Evolutionary conservation across 2,797 vertebrate genomes (phyloP).

Genomic region (Anableps anableps): DNA sequence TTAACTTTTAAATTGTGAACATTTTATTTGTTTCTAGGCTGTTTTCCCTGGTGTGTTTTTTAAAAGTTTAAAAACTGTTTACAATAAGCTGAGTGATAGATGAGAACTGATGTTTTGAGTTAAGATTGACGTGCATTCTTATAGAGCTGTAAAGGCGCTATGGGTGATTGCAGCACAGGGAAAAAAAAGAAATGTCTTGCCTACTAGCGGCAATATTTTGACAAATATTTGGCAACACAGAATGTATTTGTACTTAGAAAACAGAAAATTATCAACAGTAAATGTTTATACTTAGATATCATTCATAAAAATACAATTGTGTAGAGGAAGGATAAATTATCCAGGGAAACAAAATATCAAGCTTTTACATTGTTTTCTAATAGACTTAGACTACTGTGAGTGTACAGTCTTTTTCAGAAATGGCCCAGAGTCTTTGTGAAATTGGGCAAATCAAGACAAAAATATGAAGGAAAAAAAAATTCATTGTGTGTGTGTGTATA

Average conservation of each 20-base stretch:
- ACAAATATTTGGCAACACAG: neutral
- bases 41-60: neutral
- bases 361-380: neutral
- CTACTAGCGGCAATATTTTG: neutral
- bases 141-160: neutral
- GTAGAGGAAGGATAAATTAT: neutral
- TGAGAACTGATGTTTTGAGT: neutral
- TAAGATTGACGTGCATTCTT: neutral
- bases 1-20: neutral
- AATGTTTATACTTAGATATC: neutral
- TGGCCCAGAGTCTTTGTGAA: neutral
- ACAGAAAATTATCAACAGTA: neutral
- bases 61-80: neutral
- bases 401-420: neutral
- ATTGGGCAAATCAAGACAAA: neutral
- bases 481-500: too few species aligned
- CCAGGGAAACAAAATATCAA: neutral
- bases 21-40: neutral
- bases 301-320: neutral
- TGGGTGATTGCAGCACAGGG: neutral
- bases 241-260: neutral
- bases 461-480: too few species aligned
- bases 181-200: neutral
- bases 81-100: constrained; percentile 1
- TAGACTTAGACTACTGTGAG: neutral